Evolutionary conservation across 2,797 vertebrate genomes (phyloP), one percentile per base, ranked within the genome.

Genomic region (Melanotaenia maccullochi): DNA sequence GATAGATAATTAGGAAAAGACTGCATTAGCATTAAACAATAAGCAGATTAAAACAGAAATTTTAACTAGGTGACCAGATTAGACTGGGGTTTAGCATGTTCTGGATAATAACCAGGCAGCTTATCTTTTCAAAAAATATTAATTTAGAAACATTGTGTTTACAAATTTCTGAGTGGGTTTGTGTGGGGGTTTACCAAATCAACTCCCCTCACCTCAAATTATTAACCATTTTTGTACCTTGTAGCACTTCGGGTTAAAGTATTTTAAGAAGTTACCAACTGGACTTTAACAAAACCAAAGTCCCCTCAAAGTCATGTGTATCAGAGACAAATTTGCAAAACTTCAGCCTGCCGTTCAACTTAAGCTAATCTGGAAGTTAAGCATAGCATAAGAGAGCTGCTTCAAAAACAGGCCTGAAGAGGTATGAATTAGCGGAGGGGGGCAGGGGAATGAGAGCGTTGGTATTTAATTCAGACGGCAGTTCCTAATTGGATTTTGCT

Each of bases 401-500:
- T 90, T 89, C 60, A 82, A 80, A 85, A 83, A 78, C 79, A 78
- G 60, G 68, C 42, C 69, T 72, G 72, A 80, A 74, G 83, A 89
- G 81, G 78, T 86, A 70, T 57, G 68, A 87, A 76, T 66, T 64
- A 73, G 85, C 33, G 49, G 42, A 79, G 68, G 70, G 70, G 63
- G 73, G 65, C 58, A 57, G 59, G 49, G 24, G 83, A 75, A 72
- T 5, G 65, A 78, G 81, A 83, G 76, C 47, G 0, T 18, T 65
- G 62, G 72, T 79, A 63, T 82, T 92, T 89, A 84, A 89, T 87
- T 90, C 85, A 87, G 64, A 76, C 82, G 75, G 83, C 84, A 79
- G 70, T 74, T 89, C 70, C 76, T 93, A 92, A 93, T 91, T 92
- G 89, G 90, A 90, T 92, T 92, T 90, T 65, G 66, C 90, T 92